Evolutionary conservation across 1,140 invertebrate genomes (phyloP), one percentile per base, ranked within the genome.

Genomic region (Nilaparvata lugens): DNA sequence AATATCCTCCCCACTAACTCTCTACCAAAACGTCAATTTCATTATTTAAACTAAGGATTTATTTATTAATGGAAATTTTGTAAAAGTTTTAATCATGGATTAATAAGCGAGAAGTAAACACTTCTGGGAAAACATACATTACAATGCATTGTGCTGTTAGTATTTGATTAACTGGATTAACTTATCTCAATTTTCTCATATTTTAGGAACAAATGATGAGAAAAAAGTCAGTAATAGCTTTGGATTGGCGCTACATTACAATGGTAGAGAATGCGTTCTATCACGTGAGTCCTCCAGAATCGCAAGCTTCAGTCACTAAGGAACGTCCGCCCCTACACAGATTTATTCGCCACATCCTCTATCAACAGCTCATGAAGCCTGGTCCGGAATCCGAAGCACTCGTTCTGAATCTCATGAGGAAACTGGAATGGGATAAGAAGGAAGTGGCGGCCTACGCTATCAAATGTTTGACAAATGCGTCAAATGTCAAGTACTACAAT

Each of bases 201-300:
- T 65, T 76, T 31, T 64, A 82, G 68, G 95, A 98, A 66, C 93
- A 97, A 74, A 97, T 98, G 93, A 95, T 97, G 88, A 81, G 95
- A 52, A 93, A 95, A 70, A 97, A 97, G 74, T 83, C 87, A 14
- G 91, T 93, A 0, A 88, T 91, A 64, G 86, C 90, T 16, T 75
- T 97, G 60, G 95, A 97, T 72, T 89, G 88, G 0, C 79, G 94
- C 0, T 97, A 98, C 71, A 86, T 91, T 2, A 95, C 92, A 0
- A 95, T 97, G 82, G 95, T 98, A 52, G 95, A 98, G 76, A 97
- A 97, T 74, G 94, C 95, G 0, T 98, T 93, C 73, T 97, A 95
- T 74, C 90, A 91, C 71, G 93, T 97, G 1, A 94, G 95, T 76
- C 95, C 95, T 7, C 93, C 93, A 0, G 93, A 97, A 71, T 76